Evolutionary conservation across 2,888 invertebrate genomes (phyloP).

Genomic region (Cheilosia grossa): DNA sequence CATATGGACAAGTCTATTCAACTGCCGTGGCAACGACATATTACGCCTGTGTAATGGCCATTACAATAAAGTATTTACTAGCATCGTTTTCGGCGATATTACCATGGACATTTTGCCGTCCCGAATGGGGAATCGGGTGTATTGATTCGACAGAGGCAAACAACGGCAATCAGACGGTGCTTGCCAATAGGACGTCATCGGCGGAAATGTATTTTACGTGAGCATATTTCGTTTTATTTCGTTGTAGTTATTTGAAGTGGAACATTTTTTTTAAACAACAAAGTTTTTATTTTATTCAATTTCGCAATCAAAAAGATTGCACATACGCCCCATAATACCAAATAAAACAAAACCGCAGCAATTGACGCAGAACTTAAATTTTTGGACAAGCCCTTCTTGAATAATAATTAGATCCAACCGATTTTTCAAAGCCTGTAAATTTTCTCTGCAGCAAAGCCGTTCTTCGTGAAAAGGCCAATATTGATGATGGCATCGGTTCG

Average conservation of each 20-base stretch:
- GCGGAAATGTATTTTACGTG: constrained; percentile 83
- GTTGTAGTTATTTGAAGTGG: not conserved
- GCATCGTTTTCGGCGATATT: constrained; percentile 85
- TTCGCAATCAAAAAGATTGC: too few species aligned
- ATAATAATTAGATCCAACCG: not conserved
- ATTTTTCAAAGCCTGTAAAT: not conserved
- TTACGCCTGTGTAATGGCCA: constrained; percentile 87
- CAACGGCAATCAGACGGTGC: constrained; percentile 64
- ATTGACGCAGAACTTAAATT: not conserved
- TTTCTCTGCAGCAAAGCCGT: constrained; percentile 83
- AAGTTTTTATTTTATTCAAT: too few species aligned
- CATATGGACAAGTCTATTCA: constrained; percentile 85
- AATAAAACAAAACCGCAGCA: too few species aligned
- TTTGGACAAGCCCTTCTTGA: too few species aligned
- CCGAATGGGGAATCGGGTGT: constrained; percentile 84
- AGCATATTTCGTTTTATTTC: constrained; percentile 59
- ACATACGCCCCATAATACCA: too few species aligned
- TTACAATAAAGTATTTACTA: constrained; percentile 86
- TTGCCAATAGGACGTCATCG: constrained; percentile 78
- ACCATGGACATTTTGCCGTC: constrained; percentile 86
- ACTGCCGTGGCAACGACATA: constrained; percentile 86
- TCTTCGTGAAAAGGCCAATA: constrained; percentile 83
- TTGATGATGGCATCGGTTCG: constrained; percentile 84
- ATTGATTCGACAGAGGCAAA: constrained; percentile 78
- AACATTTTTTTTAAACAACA: not conserved